Conservation (phyloP, 2,113 vertebrate genomes). For the Leuciscus idus region DNA sequence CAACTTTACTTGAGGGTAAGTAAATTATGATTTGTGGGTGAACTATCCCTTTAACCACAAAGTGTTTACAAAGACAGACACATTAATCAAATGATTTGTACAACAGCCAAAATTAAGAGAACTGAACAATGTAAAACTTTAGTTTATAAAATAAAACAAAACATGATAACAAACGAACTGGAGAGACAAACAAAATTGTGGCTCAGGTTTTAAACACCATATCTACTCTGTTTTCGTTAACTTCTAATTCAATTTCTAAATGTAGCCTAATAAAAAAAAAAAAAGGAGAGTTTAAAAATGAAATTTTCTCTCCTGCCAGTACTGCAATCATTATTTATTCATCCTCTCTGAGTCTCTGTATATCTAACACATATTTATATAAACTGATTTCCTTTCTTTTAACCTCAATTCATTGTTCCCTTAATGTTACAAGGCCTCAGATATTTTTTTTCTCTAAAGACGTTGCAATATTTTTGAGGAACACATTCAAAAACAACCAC, state of each 20-base stretch:
- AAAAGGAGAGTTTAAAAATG: constrained; percentile 5
- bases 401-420: constrained; percentile 37
- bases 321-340: constrained; percentile 14
- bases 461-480: constrained; percentile 18
- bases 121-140: constrained; percentile 16
- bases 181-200: neutral
- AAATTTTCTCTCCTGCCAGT: constrained; percentile 2
- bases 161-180: neutral
- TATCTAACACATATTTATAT: constrained; percentile 9
- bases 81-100: constrained; percentile 16
- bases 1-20: no score
- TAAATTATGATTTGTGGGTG: no score
- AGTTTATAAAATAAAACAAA: constrained; percentile 41
- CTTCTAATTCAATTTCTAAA: neutral
- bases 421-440: constrained; percentile 28
- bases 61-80: neutral
- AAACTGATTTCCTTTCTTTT: constrained; percentile 14
- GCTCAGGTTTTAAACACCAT: constrained; percentile 3
- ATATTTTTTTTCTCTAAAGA: constrained; percentile 31
- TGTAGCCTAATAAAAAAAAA: neutral
- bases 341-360: constrained; percentile 18
- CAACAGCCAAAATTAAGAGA: constrained; percentile 13
- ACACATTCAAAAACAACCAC: constrained; percentile 10
- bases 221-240: neutral
- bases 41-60: neutral